These are phyloP conservation scores for Anoplolepis gracilipes DNA, from an alignment of 1,140 invertebrate genomes.

Conservation along the genomic window DNA sequence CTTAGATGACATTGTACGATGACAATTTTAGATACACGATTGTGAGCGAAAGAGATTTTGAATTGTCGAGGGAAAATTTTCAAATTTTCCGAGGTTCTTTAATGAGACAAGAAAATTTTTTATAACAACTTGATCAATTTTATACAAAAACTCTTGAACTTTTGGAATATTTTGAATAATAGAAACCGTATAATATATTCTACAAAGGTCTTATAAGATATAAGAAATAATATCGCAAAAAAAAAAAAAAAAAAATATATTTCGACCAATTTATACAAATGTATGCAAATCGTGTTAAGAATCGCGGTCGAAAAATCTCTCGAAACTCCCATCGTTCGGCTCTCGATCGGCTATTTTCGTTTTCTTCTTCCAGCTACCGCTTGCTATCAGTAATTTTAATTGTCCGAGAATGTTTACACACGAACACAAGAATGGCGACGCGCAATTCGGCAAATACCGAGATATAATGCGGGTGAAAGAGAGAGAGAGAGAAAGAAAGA, in stretches of 20 bases:
- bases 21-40: not conserved
- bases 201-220: no score
- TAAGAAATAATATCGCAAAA: no score
- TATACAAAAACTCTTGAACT: not conserved
- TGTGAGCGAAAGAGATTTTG: not conserved
- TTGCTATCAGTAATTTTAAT: conserved; percentile 57
- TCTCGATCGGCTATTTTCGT: conserved; percentile 31
- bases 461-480: conserved; percentile 28
- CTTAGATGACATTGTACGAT: not conserved
- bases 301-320: not conserved
- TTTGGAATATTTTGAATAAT: not conserved
- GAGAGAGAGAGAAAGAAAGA: no score
- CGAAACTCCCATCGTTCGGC: not conserved
- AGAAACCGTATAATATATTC: no score
- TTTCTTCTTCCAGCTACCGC: conserved; percentile 50
- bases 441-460: conserved; percentile 17
- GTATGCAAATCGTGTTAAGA: not conserved
- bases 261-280: not conserved
- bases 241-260: no score
- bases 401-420: conserved; percentile 52
- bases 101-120: not conserved
- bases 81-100: not conserved
- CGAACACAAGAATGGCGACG: conserved; percentile 9
- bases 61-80: not conserved
- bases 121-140: not conserved